phyloP scores from a whole-genome alignment of 1,140 invertebrate genomes.

The Drosophila asahinai region DNA sequence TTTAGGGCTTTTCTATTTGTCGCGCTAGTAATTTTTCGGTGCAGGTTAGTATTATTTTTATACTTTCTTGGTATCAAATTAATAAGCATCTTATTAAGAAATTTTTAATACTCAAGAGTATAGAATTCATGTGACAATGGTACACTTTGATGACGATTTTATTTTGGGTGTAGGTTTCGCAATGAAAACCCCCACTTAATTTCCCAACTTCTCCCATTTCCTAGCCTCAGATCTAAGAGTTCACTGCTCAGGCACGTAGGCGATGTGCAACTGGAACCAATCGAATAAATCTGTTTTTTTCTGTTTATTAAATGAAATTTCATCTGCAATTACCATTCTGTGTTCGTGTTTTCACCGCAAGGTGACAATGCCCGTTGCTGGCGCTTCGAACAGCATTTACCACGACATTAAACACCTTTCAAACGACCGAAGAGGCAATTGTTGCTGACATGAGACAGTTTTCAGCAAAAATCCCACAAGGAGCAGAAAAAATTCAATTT shows the following conservation, averaged over 20 bases:
- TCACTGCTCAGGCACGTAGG: not conserved
- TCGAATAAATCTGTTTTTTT: conserved; percentile 28
- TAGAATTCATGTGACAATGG: no score
- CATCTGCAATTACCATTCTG: conserved; percentile 39
- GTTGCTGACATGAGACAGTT: conserved; percentile 44
- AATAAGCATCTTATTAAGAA: no score
- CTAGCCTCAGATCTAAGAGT: not conserved
- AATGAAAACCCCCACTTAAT: not conserved
- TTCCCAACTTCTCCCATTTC: conserved; percentile 10
- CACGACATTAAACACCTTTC: conserved; percentile 55
- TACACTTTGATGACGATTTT: no score
- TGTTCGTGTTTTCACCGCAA: conserved; percentile 20
- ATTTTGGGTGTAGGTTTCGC: no score
- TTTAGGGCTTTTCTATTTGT: no score
- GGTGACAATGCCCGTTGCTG: conserved; percentile 26
- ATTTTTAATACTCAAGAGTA: no score
- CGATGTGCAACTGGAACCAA: conserved; percentile 4
- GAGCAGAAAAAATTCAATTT: conserved; percentile 7
- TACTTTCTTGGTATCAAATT: no score
- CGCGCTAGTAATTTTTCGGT: no score
- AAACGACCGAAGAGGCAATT: conserved; percentile 38
- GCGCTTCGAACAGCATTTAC: conserved; percentile 21
- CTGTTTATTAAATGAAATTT: conserved; percentile 23
- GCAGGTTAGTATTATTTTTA: no score
- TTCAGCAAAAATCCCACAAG: conserved; percentile 10